Evolutionary conservation across 2,797 vertebrate genomes (phyloP).

Genomic region (Acridotheres tristis): DNA sequence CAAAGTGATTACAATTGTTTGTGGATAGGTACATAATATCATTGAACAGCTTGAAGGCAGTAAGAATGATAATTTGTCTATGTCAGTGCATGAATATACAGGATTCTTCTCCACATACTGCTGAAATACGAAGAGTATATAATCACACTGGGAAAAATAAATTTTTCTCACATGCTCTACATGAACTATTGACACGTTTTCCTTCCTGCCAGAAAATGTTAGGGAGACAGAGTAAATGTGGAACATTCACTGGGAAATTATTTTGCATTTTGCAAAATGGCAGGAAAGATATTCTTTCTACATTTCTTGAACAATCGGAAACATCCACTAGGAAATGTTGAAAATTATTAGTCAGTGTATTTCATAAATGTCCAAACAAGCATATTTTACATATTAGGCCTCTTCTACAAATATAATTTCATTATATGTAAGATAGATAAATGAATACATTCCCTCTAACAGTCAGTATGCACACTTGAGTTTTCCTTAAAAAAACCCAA

Average conservation of each 20-base stretch:
- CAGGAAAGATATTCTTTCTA: background rate
- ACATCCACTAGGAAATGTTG: background rate
- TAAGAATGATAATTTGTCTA: constrained; percentile 6
- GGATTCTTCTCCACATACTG: background rate
- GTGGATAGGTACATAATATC: background rate
- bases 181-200: background rate
- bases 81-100: background rate
- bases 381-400: background rate
- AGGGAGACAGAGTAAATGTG: background rate
- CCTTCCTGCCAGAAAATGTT: background rate
- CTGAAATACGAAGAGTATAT: constrained; percentile 12
- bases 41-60: constrained; percentile 36
- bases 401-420: background rate
- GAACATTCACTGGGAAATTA: background rate
- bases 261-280: background rate
- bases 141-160: background rate
- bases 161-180: background rate
- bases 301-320: background rate
- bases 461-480: background rate
- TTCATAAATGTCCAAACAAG: background rate
- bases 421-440: background rate
- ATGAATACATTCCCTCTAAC: background rate
- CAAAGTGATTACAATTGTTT: constrained; percentile 4
- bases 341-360: background rate
- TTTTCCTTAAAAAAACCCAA: background rate